Percentiles rank a stretch among this genome's conserved stretches.
Evolutionary conservation across 2,888 invertebrate genomes (phyloP).

Genomic region (Slavum lentiscoides): DNA sequence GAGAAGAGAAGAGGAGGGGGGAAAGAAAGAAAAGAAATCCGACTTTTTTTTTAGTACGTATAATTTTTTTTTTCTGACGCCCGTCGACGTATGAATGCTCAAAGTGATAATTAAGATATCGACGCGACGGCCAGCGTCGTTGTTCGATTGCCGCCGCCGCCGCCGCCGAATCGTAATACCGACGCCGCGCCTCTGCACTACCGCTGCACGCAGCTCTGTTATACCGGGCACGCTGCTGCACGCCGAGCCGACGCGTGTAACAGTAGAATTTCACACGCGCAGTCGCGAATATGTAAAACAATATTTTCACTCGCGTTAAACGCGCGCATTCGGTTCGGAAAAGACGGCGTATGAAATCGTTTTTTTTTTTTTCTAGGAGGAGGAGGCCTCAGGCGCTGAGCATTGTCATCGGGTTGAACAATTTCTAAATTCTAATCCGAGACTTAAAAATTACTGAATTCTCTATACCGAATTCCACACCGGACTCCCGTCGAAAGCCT

Average conservation of each 20-base stretch:
- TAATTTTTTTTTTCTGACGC: slow-evolving; percentile 26
- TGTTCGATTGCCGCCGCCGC: slow-evolving; percentile 13
- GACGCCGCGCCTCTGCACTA: not conserved
- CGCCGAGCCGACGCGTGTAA: not conserved
- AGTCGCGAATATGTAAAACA: no score
- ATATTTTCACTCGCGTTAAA: no score
- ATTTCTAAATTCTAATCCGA: no score
- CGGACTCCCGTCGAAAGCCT: no score
- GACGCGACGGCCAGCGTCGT: slow-evolving; percentile 21
- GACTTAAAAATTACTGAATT: no score
- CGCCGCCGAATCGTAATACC: not conserved
- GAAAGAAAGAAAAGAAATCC: not conserved
- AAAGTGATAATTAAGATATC: slow-evolving; percentile 51
- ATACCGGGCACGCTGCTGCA: not conserved
- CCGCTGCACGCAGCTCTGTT: no score
- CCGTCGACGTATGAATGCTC: slow-evolving; percentile 19
- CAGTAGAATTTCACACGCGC: not conserved
- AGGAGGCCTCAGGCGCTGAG: no score
- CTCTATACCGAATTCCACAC: no score
- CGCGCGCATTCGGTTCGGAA: no score
- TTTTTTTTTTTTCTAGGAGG: no score
- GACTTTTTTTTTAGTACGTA: slow-evolving; percentile 15
- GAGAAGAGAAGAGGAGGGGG: not conserved
- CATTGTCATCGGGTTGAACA: no score
- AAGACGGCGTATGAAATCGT: no score